Evolutionary conservation across 2,888 invertebrate genomes (phyloP).

Genomic region (Cephus pulcher): DNA sequence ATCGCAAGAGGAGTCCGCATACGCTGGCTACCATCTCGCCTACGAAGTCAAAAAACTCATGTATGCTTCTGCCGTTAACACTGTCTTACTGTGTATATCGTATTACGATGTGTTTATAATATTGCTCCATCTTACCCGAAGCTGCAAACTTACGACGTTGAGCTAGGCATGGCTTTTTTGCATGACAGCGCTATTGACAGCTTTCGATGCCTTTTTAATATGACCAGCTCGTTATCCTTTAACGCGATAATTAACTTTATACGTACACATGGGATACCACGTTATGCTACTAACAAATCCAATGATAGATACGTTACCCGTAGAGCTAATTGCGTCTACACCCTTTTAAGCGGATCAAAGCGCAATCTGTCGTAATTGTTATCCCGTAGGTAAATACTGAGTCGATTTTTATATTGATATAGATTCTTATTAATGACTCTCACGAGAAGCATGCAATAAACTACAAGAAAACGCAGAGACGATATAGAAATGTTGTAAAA

Average conservation of each 20-base stretch:
- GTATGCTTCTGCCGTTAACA: slow-evolving; percentile 81
- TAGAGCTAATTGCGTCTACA: too few species aligned
- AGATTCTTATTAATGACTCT: too few species aligned
- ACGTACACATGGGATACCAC: too few species aligned
- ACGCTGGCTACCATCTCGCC: slow-evolving; percentile 98
- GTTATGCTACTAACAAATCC: too few species aligned
- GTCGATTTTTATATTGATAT: too few species aligned
- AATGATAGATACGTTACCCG: too few species aligned
- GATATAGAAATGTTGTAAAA: too few species aligned
- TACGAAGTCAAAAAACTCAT: slow-evolving; percentile 99
- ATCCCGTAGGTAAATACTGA: too few species aligned
- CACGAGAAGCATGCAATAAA: too few species aligned
- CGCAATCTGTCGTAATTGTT: background rate
- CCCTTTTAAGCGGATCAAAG: background rate
- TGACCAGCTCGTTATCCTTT: too few species aligned
- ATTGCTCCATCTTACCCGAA: background rate
- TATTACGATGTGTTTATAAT: slow-evolving; percentile 2
- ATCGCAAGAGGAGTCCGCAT: slow-evolving; percentile 90
- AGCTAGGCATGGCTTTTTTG: background rate
- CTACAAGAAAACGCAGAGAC: too few species aligned
- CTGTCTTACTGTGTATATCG: slow-evolving; percentile 37
- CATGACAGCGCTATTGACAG: slow-evolving; percentile 2
- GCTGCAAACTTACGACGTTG: background rate
- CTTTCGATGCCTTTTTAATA: slow-evolving; percentile 2
- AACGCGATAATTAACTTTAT: too few species aligned